A percentile compares a stretch with the other conserved stretches of the same genome.
phyloP scores from a whole-genome alignment of 2,113 vertebrate species.

The Amblyopsis rosae region DNA sequence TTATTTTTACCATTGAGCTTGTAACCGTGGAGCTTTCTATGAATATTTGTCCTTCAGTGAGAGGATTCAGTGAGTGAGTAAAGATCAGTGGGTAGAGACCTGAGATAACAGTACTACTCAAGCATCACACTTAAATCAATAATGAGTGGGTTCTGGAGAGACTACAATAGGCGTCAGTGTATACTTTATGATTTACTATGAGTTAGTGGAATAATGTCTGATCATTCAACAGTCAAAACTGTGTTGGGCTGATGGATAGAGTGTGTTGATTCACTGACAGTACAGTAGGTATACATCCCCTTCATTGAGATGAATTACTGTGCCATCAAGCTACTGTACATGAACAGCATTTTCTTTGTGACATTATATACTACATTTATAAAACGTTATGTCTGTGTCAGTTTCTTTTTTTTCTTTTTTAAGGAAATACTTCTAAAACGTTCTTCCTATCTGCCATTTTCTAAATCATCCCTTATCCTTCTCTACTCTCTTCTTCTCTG shows the following conservation, averaged over 20 bases:
- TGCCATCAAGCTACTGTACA: background rate
- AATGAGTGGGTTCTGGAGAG: conserved; percentile 34
- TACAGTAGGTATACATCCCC: conserved; percentile 50
- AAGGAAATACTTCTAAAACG: background rate
- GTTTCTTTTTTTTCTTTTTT: too few relatives aligned
- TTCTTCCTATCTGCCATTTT: too few relatives aligned
- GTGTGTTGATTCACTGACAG: conserved; percentile 42
- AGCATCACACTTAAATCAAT: conserved; percentile 51
- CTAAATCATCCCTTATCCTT: background rate
- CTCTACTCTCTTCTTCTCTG: background rate
- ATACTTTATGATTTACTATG: conserved; percentile 46
- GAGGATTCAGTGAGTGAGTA: conserved; percentile 52
- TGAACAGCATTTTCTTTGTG: background rate
- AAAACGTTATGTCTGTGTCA: conserved; percentile 1
- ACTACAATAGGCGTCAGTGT: conserved; percentile 29
- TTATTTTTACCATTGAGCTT: background rate
- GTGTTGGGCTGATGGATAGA: conserved; percentile 50
- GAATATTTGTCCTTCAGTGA: conserved; percentile 23
- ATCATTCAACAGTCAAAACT: conserved; percentile 36
- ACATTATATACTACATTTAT: background rate
- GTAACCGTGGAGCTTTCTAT: conserved; percentile 20
- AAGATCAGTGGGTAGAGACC: conserved; percentile 45
- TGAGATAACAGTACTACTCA: conserved; percentile 46
- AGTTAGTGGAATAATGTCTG: conserved; percentile 36
- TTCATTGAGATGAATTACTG: conserved; percentile 52